Evolutionary conservation across 2,888 invertebrate genomes (phyloP).

Genomic region (Pachycephus smyrnensis): DNA sequence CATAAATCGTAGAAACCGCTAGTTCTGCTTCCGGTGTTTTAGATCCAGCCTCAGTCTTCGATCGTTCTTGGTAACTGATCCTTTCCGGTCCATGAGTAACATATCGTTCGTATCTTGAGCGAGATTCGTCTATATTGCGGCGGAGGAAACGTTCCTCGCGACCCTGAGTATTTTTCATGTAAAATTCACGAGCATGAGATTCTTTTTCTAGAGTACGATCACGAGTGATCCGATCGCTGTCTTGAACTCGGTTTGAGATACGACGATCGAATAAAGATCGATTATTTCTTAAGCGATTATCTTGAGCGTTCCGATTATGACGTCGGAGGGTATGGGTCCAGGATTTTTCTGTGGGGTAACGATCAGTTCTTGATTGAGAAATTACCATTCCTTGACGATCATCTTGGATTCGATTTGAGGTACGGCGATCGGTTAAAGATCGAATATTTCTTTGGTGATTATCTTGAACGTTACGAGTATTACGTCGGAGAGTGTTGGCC

Average conservation of each 20-base stretch:
- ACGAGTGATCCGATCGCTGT: neutral
- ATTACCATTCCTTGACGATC: neutral
- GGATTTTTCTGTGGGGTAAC: neutral
- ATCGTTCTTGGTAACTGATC: neutral
- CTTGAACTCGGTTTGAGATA: neutral
- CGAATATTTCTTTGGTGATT: neutral
- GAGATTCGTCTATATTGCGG: neutral
- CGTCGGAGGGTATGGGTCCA: neutral
- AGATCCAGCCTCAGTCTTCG: neutral
- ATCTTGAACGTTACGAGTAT: neutral
- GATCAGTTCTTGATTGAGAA: neutral
- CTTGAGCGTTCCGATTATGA: neutral
- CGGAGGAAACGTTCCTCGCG: neutral
- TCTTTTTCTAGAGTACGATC: neutral
- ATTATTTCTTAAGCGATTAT: neutral
- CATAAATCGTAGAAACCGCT: slow-evolving; percentile 28
- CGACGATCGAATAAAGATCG: neutral
- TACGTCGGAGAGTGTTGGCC: neutral
- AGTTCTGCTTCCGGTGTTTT: neutral
- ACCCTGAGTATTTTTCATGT: neutral
- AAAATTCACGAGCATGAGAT: neutral
- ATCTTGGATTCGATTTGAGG: neutral
- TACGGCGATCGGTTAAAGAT: neutral
- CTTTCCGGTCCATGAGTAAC: neutral
- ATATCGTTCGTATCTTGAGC: neutral